Percentiles rank a stretch among this genome's conserved stretches.
These are phyloP conservation scores for Capromys pilorides DNA, from an alignment of 2,797 vertebrate species.

Conservation along the genomic window DNA sequence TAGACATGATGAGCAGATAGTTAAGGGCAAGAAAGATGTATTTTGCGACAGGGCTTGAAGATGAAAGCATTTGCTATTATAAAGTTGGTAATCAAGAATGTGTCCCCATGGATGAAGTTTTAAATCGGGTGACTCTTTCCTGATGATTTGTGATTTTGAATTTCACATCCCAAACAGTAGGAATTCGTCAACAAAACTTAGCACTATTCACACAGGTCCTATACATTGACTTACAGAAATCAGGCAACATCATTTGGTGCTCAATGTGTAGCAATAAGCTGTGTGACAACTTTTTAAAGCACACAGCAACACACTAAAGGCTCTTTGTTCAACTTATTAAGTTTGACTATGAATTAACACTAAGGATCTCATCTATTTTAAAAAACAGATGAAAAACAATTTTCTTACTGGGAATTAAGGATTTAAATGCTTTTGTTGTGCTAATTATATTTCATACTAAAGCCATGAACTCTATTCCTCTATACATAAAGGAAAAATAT, in stretches of 20 bases:
- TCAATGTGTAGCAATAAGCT: not conserved
- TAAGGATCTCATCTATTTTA: conserved; percentile 8
- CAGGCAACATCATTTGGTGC: not conserved
- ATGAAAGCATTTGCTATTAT: not conserved
- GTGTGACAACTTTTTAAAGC: conserved; percentile 48
- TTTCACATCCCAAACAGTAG: conserved; percentile 8
- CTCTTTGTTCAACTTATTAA: not conserved
- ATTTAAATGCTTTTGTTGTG: not conserved
- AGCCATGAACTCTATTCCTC: not conserved
- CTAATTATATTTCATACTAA: conserved; percentile 1
- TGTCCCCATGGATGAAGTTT: not conserved
- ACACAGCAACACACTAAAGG: not conserved
- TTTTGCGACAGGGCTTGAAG: conserved; percentile 5
- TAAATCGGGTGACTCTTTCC: conserved; percentile 14
- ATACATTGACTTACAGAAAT: conserved; percentile 19
- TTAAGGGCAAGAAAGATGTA: conserved; percentile 21
- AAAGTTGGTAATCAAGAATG: not conserved
- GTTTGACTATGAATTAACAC: not conserved
- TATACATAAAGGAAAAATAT: not conserved
- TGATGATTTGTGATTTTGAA: conserved; percentile 27
- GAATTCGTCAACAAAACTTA: conserved; percentile 31
- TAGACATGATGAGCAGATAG: not conserved
- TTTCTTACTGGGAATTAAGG: conserved; percentile 7
- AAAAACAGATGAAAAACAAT: conserved; percentile 56
- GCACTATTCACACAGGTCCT: not conserved